Percentiles rank a stretch among this genome's conserved stretches.
Conservation (phyloP, 2,113 vertebrate species). For the Laticauda laticaudata region DNA sequence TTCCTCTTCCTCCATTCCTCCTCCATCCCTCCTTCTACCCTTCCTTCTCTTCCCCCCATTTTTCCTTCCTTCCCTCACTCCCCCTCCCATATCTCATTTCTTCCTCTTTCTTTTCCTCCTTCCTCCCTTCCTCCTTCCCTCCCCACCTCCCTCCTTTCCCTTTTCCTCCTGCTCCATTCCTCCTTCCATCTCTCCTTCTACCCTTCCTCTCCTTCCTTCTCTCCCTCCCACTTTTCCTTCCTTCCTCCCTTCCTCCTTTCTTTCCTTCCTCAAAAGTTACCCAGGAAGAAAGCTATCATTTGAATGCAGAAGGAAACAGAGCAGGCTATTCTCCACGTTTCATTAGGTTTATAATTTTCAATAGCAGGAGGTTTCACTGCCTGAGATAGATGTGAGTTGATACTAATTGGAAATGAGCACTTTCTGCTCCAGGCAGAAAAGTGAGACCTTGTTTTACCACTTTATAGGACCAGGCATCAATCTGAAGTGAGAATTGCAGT, state of each 20-base stretch:
- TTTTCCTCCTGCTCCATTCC: background rate
- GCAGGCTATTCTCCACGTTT: background rate
- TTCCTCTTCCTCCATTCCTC: background rate
- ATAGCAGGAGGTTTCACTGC: background rate
- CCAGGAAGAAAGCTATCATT: background rate
- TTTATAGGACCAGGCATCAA: background rate
- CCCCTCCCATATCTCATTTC: background rate
- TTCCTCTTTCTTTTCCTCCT: rapidly evolving
- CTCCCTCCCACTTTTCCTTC: no score
- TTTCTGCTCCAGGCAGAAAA: background rate
- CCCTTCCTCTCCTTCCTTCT: no score
- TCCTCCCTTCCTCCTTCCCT: background rate
- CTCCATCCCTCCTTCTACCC: background rate
- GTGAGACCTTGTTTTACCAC: background rate
- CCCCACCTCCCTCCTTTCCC: background rate
- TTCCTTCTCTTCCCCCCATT: background rate
- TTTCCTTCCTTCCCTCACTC: background rate
- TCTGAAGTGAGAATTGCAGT: background rate
- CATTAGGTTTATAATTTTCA: slow-evolving; percentile 16
- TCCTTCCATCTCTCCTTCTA: background rate
- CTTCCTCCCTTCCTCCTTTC: background rate
- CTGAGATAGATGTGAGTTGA: background rate
- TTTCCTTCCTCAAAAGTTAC: background rate
- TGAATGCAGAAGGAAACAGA: background rate
- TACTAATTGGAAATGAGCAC: background rate